Evolutionary conservation across 2,797 vertebrate species (phyloP).

Genomic region (Pagetopsis macropterus): DNA sequence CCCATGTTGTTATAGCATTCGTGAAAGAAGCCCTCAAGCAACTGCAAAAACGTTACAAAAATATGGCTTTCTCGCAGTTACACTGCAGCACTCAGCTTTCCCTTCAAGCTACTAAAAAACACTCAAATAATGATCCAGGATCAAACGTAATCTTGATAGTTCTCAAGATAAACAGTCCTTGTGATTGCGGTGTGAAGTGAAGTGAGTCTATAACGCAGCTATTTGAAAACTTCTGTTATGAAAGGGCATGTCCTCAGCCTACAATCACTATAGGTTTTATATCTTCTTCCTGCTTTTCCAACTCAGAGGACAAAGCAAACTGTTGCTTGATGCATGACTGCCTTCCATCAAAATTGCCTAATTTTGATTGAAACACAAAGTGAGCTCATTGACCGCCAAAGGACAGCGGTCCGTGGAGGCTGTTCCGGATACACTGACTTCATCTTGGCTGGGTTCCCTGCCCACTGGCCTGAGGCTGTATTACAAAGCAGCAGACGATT

Average conservation of each 20-base stretch:
- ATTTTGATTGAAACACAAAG: constrained; percentile 71
- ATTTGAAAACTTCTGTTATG: constrained; percentile 2
- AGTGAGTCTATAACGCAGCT: constrained; percentile 5
- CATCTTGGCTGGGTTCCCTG: constrained; percentile 70
- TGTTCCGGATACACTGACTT: constrained; percentile 58
- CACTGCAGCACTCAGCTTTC: constrained; percentile 8
- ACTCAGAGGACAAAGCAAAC: constrained; percentile 55
- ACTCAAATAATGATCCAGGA: constrained; percentile 32
- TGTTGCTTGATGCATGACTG: constrained; percentile 41
- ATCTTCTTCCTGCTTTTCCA: constrained; percentile 39
- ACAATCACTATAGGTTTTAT: background rate
- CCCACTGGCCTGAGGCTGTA: constrained; percentile 45
- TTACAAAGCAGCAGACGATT: constrained; percentile 64
- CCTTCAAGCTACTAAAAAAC: constrained; percentile 14
- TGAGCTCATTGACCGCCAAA: constrained; percentile 69
- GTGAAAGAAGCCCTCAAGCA: constrained; percentile 34
- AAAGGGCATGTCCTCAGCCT: constrained; percentile 11
- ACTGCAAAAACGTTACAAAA: constrained; percentile 25
- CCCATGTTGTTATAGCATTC: constrained; percentile 4
- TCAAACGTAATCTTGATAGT: constrained; percentile 38
- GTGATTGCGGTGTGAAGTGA: background rate
- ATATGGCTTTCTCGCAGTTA: constrained; percentile 15
- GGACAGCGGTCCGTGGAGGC: constrained; percentile 58
- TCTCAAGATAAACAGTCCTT: constrained; percentile 34
- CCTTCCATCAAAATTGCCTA: constrained; percentile 55